These are phyloP conservation scores for Cydia strobilella DNA, from an alignment of 1,140 invertebrate genomes.

Conservation along the genomic window DNA sequence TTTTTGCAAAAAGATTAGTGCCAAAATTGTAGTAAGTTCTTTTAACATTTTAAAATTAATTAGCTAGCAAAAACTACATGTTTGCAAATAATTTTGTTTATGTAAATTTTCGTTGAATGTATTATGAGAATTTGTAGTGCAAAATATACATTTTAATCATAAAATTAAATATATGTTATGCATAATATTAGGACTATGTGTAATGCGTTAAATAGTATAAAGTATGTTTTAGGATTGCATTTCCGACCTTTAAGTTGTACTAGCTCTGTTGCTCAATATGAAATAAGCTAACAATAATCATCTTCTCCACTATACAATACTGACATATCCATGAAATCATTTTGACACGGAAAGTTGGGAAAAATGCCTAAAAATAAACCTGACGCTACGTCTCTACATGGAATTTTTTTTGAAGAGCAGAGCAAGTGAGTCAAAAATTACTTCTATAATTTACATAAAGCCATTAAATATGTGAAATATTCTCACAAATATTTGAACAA, in stretches of 20 bases:
- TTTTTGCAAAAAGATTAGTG: neutral
- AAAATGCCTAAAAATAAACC: neutral
- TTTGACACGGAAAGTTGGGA: neutral
- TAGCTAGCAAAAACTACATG: neutral
- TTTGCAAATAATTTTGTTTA: neutral
- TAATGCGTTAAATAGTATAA: neutral
- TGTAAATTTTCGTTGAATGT: too few relatives aligned
- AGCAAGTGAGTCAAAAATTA: too few relatives aligned
- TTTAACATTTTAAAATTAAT: neutral
- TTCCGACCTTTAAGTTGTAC: conserved; percentile 7
- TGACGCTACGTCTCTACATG: too few relatives aligned
- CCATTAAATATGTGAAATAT: too few relatives aligned
- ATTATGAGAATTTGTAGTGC: too few relatives aligned
- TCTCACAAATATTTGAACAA: too few relatives aligned
- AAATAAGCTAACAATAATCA: conserved; percentile 8
- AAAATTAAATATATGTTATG: neutral
- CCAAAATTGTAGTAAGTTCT: neutral
- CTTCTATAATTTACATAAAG: too few relatives aligned
- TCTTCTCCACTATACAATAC: conserved; percentile 12
- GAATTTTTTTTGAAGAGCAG: too few relatives aligned
- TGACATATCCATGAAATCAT: neutral
- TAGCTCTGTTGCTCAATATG: conserved; percentile 21
- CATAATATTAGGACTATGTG: neutral
- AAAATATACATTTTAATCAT: too few relatives aligned
- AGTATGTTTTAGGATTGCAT: neutral